A percentile compares a stretch with the other conserved stretches of the same genome.
These are phyloP conservation scores for Triplophysa tibetana DNA, from an alignment of 2,113 vertebrate genomes.

Conservation along the genomic window DNA sequence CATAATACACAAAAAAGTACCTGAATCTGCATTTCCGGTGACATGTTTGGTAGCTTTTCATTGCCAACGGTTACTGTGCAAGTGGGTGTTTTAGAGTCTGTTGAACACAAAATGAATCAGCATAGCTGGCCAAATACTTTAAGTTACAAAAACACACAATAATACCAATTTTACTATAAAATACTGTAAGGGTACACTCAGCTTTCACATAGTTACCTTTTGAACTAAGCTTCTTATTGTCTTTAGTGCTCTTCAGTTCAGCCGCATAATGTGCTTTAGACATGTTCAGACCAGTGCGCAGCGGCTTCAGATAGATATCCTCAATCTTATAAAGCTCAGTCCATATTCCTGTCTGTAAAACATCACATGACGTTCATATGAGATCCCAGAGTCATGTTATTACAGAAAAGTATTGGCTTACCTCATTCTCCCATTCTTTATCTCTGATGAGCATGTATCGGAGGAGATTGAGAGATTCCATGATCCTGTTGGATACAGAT, in stretches of 20 bases:
- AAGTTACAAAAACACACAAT: too few species aligned
- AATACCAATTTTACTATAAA: too few species aligned
- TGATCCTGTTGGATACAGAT: constrained; percentile 76
- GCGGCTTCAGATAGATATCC: constrained; percentile 85
- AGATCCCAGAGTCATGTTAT: not conserved
- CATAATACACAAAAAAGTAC: constrained; percentile 61
- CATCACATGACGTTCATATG: not conserved
- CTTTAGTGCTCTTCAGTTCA: constrained; percentile 83
- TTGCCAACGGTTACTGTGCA: constrained; percentile 75
- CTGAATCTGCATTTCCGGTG: constrained; percentile 88
- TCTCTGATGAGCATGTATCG: constrained; percentile 93
- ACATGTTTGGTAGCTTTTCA: constrained; percentile 84
- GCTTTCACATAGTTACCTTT: constrained; percentile 60
- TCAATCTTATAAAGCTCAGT: constrained; percentile 83
- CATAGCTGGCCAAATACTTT: not conserved
- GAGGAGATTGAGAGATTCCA: constrained; percentile 93
- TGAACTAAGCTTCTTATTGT: constrained; percentile 71
- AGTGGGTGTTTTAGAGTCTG: constrained; percentile 47
- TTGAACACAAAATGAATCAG: not conserved
- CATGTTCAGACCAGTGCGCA: constrained; percentile 91
- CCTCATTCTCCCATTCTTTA: constrained; percentile 85
- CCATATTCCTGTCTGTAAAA: constrained; percentile 88
- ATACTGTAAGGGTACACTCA: not conserved
- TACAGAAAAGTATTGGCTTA: constrained; percentile 59
- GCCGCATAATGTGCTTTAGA: constrained; percentile 94